These are phyloP conservation scores for Parauchenoglanis punctatus DNA, from an alignment of 2,797 vertebrate species.

Conservation along the genomic window DNA sequence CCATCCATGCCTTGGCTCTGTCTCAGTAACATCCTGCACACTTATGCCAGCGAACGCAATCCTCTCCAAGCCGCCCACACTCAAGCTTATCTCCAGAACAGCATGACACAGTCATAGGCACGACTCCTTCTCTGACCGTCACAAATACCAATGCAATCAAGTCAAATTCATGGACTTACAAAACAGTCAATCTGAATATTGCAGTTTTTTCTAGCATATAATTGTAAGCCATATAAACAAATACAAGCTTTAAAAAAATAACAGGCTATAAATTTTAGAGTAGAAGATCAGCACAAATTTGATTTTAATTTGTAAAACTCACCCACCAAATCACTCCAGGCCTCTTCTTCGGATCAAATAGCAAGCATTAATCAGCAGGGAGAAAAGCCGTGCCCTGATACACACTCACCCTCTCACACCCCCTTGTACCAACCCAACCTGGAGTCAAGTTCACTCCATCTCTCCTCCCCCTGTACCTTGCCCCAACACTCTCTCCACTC, in stretches of 20 bases:
- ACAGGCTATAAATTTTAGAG: neutral
- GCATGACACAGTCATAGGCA: slow-evolving; percentile 23
- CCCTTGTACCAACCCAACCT: slow-evolving; percentile 58
- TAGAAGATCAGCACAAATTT: neutral
- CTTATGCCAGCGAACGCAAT: slow-evolving; percentile 41
- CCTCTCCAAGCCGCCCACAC: slow-evolving; percentile 43
- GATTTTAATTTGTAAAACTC: slow-evolving; percentile 35
- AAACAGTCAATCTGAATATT: neutral
- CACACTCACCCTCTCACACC: slow-evolving; percentile 59
- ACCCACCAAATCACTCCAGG: slow-evolving; percentile 38
- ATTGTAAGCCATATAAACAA: slow-evolving; percentile 7
- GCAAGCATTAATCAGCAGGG: slow-evolving; percentile 51
- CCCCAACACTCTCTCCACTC: slow-evolving; percentile 67
- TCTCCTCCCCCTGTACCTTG: slow-evolving; percentile 79
- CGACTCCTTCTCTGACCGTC: slow-evolving; percentile 1
- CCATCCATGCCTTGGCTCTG: slow-evolving; percentile 34
- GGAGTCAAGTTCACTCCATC: slow-evolving; percentile 63
- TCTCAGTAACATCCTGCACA: slow-evolving; percentile 43
- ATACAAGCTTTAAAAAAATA: neutral
- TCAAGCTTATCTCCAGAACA: slow-evolving; percentile 43
- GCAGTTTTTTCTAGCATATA: neutral
- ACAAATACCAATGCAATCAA: slow-evolving; percentile 9
- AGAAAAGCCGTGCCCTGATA: slow-evolving; percentile 59
- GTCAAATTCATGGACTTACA: slow-evolving; percentile 9
- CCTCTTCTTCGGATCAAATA: slow-evolving; percentile 56